phyloP scores from a whole-genome alignment of 2,797 vertebrate genomes.

The Argentina silus region DNA sequence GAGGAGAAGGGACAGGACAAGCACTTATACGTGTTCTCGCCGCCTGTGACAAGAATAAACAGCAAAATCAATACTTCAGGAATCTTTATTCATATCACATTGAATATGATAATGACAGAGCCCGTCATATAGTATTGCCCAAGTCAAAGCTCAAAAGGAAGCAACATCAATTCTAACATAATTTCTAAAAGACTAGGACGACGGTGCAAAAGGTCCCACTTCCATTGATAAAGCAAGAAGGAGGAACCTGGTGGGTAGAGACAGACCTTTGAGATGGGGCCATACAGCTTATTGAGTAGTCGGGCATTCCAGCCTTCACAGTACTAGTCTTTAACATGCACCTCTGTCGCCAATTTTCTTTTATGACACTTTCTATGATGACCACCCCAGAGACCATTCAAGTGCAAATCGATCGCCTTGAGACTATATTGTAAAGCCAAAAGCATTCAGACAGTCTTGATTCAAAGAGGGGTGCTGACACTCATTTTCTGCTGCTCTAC shows the following conservation, averaged over 20 bases:
- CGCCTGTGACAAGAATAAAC: constrained; percentile 17
- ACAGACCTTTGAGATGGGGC: neutral
- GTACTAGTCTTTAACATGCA: neutral
- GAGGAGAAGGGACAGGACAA: constrained; percentile 95
- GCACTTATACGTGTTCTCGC: constrained; percentile 97
- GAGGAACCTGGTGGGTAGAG: neutral
- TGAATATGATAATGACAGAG: neutral
- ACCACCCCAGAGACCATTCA: neutral
- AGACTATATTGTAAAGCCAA: constrained; percentile 4
- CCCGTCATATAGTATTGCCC: neutral
- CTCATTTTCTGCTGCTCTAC: constrained; percentile 16
- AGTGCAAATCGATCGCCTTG: constrained; percentile 2
- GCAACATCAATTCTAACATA: neutral
- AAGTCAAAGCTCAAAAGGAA: neutral
- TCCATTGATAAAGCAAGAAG: neutral
- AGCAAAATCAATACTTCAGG: neutral
- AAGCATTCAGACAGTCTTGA: constrained; percentile 7
- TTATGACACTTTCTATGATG: constrained; percentile 2
- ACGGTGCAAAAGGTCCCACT: neutral
- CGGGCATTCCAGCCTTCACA: neutral
- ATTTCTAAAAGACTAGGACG: neutral
- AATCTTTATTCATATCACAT: neutral
- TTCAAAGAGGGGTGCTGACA: constrained; percentile 1
- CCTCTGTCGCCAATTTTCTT: neutral
- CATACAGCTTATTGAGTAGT: neutral